Conservation (phyloP, 2,113 vertebrate species). For the Nesospiza acunhae region DNA sequence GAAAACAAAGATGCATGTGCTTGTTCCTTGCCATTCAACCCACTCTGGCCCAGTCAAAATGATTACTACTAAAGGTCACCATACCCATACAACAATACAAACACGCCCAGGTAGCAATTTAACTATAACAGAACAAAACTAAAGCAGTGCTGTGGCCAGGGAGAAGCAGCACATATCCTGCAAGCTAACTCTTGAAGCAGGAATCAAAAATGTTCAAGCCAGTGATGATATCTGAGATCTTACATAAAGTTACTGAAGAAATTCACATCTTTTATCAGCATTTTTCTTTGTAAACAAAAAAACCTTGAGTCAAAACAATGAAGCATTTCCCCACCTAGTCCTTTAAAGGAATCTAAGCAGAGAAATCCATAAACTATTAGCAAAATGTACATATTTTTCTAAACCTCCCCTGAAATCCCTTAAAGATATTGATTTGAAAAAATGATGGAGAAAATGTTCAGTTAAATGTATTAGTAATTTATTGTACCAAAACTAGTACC, state of each 20-base stretch:
- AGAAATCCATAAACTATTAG: neutral
- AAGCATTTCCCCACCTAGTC: neutral
- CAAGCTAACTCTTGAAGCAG: neutral
- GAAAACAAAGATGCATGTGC: neutral
- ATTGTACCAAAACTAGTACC: neutral
- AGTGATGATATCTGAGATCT: neutral
- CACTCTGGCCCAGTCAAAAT: neutral
- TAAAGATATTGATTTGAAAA: neutral
- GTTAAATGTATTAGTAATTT: neutral
- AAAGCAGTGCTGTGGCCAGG: neutral
- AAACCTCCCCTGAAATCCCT: neutral
- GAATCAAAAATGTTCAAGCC: neutral
- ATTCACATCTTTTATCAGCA: neutral
- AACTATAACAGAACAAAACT: neutral
- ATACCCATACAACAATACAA: neutral
- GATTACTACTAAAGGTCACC: slow-evolving; percentile 1
- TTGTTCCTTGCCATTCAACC: neutral
- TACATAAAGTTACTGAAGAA: neutral
- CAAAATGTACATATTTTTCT: neutral
- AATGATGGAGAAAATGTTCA: neutral
- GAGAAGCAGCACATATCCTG: neutral
- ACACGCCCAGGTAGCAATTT: neutral
- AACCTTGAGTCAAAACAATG: neutral
- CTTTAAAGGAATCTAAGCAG: neutral
- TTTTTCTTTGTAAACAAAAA: neutral